phyloP scores from a whole-genome alignment of 2,888 invertebrate genomes.

The Sesia apiformis region DNA sequence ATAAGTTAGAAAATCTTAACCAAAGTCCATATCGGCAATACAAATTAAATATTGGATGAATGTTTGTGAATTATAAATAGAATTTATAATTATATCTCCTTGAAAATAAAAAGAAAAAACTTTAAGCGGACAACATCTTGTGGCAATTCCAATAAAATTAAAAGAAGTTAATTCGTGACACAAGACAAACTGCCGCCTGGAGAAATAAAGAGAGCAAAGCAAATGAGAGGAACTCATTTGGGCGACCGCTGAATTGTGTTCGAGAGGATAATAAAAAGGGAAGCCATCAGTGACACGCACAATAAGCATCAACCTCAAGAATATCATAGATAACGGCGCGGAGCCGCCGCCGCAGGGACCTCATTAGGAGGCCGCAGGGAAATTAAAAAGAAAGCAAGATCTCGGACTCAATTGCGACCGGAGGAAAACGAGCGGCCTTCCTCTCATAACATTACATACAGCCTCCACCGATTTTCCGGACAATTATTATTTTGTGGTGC shows the following conservation, averaged over 20 bases:
- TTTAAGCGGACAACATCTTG: not conserved
- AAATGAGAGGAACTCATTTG: slow-evolving; percentile 72
- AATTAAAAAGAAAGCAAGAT: slow-evolving; percentile 75
- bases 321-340: slow-evolving; percentile 73
- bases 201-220: slow-evolving; percentile 72
- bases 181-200: slow-evolving; percentile 69
- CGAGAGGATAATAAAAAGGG: slow-evolving; percentile 74
- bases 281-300: slow-evolving; percentile 75
- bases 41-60: no score
- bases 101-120: not conserved
- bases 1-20: no score
- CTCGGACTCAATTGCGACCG: slow-evolving; percentile 70
- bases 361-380: slow-evolving; percentile 75
- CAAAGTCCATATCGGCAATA: no score
- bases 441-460: slow-evolving; percentile 75
- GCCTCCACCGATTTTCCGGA: slow-evolving; percentile 71
- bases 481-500: slow-evolving; percentile 75
- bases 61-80: no score
- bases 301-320: slow-evolving; percentile 76
- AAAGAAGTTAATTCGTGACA: slow-evolving; percentile 63
- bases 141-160: slow-evolving; percentile 32
- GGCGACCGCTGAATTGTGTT: slow-evolving; percentile 71
- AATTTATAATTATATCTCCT: not conserved
- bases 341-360: slow-evolving; percentile 59
- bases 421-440: slow-evolving; percentile 63